These are phyloP conservation scores for Tenthredo livida DNA, from an alignment of 2,888 invertebrate species.

Conservation along the genomic window DNA sequence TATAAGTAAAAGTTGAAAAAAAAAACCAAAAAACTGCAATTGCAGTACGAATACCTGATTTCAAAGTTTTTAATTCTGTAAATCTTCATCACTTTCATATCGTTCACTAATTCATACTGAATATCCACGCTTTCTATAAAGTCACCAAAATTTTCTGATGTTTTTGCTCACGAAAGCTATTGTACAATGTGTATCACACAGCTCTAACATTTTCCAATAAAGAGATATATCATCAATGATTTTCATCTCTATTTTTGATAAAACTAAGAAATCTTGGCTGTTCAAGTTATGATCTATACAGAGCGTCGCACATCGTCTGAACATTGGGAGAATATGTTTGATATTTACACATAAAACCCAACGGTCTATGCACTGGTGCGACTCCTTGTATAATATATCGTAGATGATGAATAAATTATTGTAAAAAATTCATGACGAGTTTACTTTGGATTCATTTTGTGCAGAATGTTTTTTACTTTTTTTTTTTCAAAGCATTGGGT, in stretches of 20 bases:
- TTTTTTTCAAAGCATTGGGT: neutral
- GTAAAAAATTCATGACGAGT: neutral
- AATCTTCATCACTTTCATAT: neutral
- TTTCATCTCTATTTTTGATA: slow-evolving; percentile 10
- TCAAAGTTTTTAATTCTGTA: neutral
- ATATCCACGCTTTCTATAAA: neutral
- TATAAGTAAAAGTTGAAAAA: neutral
- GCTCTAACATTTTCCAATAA: neutral
- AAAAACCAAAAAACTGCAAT: neutral
- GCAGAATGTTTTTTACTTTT: neutral
- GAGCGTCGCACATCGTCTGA: neutral
- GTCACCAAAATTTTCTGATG: neutral
- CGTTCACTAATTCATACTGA: neutral
- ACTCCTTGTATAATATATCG: neutral
- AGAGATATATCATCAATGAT: neutral
- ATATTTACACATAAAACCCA: neutral
- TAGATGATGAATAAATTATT: neutral
- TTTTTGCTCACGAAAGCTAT: neutral
- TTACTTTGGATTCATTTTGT: neutral
- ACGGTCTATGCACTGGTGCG: neutral
- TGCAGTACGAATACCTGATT: neutral
- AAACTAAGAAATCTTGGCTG: neutral
- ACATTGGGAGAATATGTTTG: neutral
- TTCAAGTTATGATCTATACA: neutral
- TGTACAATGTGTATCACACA: neutral